Percentiles rank a stretch among this genome's conserved stretches.
phyloP scores from a whole-genome alignment of 2,797 vertebrate species.

The Sebastolobus altivelis region DNA sequence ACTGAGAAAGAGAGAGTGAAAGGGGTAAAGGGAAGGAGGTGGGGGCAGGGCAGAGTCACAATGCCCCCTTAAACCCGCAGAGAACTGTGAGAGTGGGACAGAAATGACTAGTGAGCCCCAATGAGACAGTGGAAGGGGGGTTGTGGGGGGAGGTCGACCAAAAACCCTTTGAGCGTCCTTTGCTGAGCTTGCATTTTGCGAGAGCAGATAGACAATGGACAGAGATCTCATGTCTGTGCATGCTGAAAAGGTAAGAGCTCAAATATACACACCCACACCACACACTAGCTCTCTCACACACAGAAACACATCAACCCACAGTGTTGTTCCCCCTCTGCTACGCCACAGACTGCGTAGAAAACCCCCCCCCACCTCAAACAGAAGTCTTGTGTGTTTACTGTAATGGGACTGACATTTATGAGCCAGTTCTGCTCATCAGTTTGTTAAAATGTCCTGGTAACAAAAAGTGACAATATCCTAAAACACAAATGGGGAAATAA shows the following conservation, averaged over 20 bases:
- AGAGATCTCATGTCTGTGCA: constrained; percentile 77
- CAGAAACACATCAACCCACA: constrained; percentile 43
- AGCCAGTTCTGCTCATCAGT: background rate
- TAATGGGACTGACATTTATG: background rate
- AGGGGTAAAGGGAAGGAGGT: constrained; percentile 25
- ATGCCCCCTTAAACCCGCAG: constrained; percentile 47
- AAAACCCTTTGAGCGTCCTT: constrained; percentile 64
- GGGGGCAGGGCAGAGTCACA: constrained; percentile 39
- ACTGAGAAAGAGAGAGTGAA: constrained; percentile 38
- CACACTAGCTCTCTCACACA: background rate
- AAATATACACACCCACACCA: constrained; percentile 39
- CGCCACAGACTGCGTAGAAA: constrained; percentile 22
- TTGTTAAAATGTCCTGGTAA: background rate
- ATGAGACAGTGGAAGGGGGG: constrained; percentile 49
- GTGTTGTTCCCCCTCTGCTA: constrained; percentile 42
- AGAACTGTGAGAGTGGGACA: constrained; percentile 39
- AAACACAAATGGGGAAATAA: background rate
- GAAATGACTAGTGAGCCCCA: constrained; percentile 48
- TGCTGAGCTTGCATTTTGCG: constrained; percentile 82
- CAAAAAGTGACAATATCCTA: background rate
- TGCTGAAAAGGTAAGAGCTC: constrained; percentile 73
- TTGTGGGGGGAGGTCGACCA: constrained; percentile 23
- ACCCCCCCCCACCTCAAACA: constrained; percentile 6
- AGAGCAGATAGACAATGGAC: constrained; percentile 75
- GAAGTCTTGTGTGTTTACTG: background rate